Evolutionary conservation across 2,888 invertebrate genomes (phyloP).

Genomic region (Pseudeuparius sepicola): DNA sequence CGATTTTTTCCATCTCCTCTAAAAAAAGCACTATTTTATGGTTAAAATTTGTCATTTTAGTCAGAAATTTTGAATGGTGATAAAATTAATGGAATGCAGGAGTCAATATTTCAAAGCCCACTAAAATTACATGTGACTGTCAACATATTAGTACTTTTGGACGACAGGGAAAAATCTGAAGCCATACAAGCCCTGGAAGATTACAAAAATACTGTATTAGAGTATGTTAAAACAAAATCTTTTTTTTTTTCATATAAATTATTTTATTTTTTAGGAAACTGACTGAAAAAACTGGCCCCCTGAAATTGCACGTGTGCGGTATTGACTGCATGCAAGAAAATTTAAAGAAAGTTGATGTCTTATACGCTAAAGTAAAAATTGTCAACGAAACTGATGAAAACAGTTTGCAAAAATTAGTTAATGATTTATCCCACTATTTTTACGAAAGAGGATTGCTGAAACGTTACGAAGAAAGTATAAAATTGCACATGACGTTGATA

Average conservation of each 20-base stretch:
- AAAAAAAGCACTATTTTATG: no score
- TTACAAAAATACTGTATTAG: constrained; percentile 52
- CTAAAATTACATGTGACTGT: constrained; percentile 75
- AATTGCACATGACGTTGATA: constrained; percentile 72
- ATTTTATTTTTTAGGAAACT: constrained; percentile 31
- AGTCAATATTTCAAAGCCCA: constrained; percentile 60
- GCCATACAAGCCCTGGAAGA: constrained; percentile 54
- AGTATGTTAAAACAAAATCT: constrained; percentile 41
- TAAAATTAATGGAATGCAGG: constrained; percentile 51
- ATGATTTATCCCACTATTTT: constrained; percentile 52
- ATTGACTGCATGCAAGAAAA: constrained; percentile 88
- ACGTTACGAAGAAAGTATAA: constrained; percentile 51
- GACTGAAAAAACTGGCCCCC: constrained; percentile 26
- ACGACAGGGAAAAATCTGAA: constrained; percentile 58
- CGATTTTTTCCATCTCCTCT: no score
- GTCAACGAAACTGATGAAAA: constrained; percentile 39
- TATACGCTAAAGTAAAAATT: constrained; percentile 60
- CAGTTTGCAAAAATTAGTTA: constrained; percentile 52
- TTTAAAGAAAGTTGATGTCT: constrained; percentile 63
- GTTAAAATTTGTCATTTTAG: no score
- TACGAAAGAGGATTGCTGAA: constrained; percentile 49
- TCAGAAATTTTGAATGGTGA: constrained; percentile 32
- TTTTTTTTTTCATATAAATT: constrained; percentile 1
- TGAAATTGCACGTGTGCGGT: constrained; percentile 55
- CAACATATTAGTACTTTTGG: constrained; percentile 62